Base-by-base conservation (phyloP, 2,113 vertebrate genomes). In the Prunella himalayana region DNA sequence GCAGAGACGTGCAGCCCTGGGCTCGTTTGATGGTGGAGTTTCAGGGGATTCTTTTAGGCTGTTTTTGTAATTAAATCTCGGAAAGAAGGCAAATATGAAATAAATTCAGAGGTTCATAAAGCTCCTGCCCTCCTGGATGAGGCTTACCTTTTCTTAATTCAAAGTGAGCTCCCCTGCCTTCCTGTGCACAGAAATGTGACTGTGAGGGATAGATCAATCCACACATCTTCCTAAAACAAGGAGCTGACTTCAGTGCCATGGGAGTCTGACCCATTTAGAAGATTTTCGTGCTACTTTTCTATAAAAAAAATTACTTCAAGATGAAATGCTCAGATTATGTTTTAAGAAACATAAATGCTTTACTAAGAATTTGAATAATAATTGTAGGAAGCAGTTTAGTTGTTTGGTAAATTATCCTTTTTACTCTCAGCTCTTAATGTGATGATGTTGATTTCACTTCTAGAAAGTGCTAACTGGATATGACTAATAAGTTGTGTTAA, bases 311-410 rank as follows among this genome's bases (percentile, higher is more conserved):
- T 24, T 54, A 20, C 17, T 85, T 70, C n/a, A 60, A 57, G 47
- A 81, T 44, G 90, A 96, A 96, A 92, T 68, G 13, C 59, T 96
- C 95, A 90, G 64, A 82, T 63, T 88, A 33, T 10, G 15, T 65
- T 97, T 94, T 65, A 91, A 95, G 82, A 94, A 89, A 90, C 39
- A 91, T 30, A 78, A 65, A 80, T 56, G 70, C 75, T 89, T 65
- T 93, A 83, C 76, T 89, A 95, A 91, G 82, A 10, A 71, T 93
- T 95, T 94, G 83, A 96, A 96, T 94, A 96, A 89, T 92, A 98
- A 96, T 94, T 96, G 86, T 73, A 59, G 61, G 87, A 96, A 95
- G 71, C 68, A 72, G 89, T 88, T 94, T 75, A 60, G 64, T 95
- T 93, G 49, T 82, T 86, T 81, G 19, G 56, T 88, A 96, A 92